phyloP scores from a whole-genome alignment of 2,888 invertebrate species.

The Calliphora vomitoria region DNA sequence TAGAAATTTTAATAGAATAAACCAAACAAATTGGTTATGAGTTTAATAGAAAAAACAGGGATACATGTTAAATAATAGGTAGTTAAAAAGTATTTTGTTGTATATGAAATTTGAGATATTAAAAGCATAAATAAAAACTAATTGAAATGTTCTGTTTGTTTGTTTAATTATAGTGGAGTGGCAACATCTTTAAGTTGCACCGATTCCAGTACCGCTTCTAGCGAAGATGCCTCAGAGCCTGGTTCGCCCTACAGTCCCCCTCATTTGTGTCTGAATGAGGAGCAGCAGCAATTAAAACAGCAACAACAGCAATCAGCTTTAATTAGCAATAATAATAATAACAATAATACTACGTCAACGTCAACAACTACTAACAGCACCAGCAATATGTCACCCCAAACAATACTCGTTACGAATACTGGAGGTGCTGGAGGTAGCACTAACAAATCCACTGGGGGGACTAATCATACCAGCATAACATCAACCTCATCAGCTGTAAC shows the following conservation, averaged over 20 bases:
- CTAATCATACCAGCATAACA: slow-evolving; percentile 78
- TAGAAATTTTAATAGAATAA: neutral
- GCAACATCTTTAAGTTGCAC: slow-evolving; percentile 90
- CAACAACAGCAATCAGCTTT: slow-evolving; percentile 65
- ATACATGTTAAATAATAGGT: slow-evolving; percentile 48
- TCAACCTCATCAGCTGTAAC: slow-evolving; percentile 44
- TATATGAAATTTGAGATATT: neutral
- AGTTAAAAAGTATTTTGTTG: neutral
- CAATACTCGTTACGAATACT: slow-evolving; percentile 77
- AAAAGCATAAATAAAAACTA: slow-evolving; percentile 15
- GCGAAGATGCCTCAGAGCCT: slow-evolving; percentile 93
- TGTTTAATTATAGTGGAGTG: slow-evolving; percentile 89
- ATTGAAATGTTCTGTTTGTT: slow-evolving; percentile 39
- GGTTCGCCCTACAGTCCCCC: slow-evolving; percentile 90
- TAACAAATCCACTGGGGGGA: slow-evolving; percentile 76
- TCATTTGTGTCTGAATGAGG: slow-evolving; percentile 86
- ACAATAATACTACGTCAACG: slow-evolving; percentile 77
- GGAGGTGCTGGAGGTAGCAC: slow-evolving; percentile 60
- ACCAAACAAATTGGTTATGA: slow-evolving; percentile 17
- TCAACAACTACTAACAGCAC: neutral
- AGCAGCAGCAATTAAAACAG: slow-evolving; percentile 72
- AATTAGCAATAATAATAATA: slow-evolving; percentile 67
- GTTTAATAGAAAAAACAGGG: slow-evolving; percentile 1
- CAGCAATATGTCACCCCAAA: slow-evolving; percentile 83
- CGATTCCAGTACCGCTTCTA: slow-evolving; percentile 88